A percentile compares a stretch with the other conserved stretches of the same genome.
These are phyloP conservation scores for Diaphora mendica DNA, from an alignment of 2,888 invertebrate genomes.

Conservation along the genomic window DNA sequence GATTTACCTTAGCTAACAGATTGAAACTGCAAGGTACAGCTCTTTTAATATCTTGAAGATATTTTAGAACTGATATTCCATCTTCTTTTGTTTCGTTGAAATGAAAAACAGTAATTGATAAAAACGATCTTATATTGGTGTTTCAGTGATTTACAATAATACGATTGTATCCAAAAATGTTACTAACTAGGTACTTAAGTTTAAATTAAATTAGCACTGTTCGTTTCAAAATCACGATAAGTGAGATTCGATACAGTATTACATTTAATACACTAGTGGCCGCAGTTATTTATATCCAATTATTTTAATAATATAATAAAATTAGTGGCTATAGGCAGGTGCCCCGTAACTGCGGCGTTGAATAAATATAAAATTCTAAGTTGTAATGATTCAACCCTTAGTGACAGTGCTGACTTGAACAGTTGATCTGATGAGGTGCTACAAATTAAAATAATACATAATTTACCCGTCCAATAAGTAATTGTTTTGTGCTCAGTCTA, in stretches of 20 bases:
- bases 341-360: slow-evolving; percentile 46
- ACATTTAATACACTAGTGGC: slow-evolving; percentile 50
- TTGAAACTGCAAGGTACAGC: no score
- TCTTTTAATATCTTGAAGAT: no score
- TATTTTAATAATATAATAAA: slow-evolving; percentile 34
- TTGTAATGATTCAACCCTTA: slow-evolving; percentile 45
- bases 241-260: slow-evolving; percentile 63
- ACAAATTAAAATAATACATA: slow-evolving; percentile 44
- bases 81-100: slow-evolving; percentile 1
- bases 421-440: slow-evolving; percentile 25
- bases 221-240: slow-evolving; percentile 58
- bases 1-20: no score
- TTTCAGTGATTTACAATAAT: slow-evolving; percentile 77
- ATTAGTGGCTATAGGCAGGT: slow-evolving; percentile 34
- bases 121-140: slow-evolving; percentile 74
- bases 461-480: slow-evolving; percentile 56
- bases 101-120: slow-evolving; percentile 57
- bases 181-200: slow-evolving; percentile 69
- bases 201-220: slow-evolving; percentile 75
- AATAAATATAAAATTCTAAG: slow-evolving; percentile 59
- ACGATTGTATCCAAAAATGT: slow-evolving; percentile 76
- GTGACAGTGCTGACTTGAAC: slow-evolving; percentile 30
- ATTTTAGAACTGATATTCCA: no score
- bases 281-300: slow-evolving; percentile 37
- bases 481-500: slow-evolving; percentile 67